A percentile compares a stretch with the other conserved stretches of the same genome.
Conservation (phyloP, 2,888 invertebrate genomes). For the Synanthedon vespiformis region DNA sequence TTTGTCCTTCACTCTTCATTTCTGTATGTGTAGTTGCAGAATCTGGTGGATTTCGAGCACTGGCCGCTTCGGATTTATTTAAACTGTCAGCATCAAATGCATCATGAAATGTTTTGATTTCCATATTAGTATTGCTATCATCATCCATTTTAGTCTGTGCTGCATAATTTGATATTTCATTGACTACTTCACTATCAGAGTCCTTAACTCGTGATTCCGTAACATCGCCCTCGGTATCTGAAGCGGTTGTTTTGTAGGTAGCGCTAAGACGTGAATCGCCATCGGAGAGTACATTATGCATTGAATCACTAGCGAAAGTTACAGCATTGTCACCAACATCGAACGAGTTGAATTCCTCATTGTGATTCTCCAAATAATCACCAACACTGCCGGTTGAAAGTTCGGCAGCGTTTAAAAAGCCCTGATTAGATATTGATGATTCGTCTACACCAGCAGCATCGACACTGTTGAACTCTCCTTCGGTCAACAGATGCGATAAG, state of each 20-base stretch:
- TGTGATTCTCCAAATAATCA: constrained; percentile 55
- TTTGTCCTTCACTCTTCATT: no score
- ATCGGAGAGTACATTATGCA: constrained; percentile 48
- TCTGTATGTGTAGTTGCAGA: no score
- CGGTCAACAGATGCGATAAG: constrained; percentile 54
- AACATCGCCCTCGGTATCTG: constrained; percentile 44
- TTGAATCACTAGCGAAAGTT: constrained; percentile 49
- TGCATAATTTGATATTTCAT: constrained; percentile 17
- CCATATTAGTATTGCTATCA: constrained; percentile 4
- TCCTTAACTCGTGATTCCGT: constrained; percentile 29
- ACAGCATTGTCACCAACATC: constrained; percentile 62
- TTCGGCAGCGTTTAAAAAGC: constrained; percentile 58
- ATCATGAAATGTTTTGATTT: no score
- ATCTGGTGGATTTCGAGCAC: no score
- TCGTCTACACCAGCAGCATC: constrained; percentile 54
- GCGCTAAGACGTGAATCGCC: constrained; percentile 52
- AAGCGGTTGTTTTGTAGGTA: constrained; percentile 26
- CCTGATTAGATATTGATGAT: constrained; percentile 58
- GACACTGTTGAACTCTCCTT: constrained; percentile 58
- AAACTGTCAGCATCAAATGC: no score
- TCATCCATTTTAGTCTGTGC: constrained; percentile 7
- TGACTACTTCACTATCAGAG: constrained; percentile 13
- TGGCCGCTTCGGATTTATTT: no score
- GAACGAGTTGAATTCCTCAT: constrained; percentile 47
- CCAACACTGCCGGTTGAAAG: constrained; percentile 59